A percentile compares a stretch with the other conserved stretches of the same genome.
phyloP scores from a whole-genome alignment of 2,113 vertebrate genomes.

The Aspiorhynchus laticeps region DNA sequence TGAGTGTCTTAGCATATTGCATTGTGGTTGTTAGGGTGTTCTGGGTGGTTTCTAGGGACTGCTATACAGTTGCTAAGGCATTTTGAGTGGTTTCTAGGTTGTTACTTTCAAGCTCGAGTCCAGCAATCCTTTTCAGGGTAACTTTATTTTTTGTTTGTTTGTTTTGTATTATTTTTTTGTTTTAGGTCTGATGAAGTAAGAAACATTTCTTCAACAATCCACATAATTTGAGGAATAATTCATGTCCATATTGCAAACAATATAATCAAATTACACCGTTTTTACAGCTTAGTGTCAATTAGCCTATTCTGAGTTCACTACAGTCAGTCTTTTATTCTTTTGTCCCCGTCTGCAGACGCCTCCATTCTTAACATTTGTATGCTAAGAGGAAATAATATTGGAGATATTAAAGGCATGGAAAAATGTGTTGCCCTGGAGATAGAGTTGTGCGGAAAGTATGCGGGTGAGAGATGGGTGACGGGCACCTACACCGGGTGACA shows the following conservation, averaged over 20 bases:
- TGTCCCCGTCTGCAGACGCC: background rate
- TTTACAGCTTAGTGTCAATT: background rate
- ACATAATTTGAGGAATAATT: background rate
- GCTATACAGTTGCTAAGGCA: background rate
- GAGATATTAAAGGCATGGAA: background rate
- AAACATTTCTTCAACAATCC: background rate
- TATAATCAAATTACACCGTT: background rate
- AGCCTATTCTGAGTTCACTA: background rate
- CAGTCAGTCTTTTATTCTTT: background rate
- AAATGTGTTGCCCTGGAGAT: background rate
- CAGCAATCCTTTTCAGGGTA: background rate
- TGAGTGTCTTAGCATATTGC: no score
- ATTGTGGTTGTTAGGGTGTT: no score
- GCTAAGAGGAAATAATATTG: background rate
- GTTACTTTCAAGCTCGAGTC: background rate
- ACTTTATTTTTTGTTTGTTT: background rate
- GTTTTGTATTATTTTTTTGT: background rate
- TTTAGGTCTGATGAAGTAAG: background rate
- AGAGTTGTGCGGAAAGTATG: background rate
- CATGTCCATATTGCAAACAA: background rate
- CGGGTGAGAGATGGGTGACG: background rate
- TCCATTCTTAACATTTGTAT: background rate
- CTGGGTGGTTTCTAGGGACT: no score
- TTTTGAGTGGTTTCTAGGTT: background rate
- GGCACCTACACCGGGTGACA: conserved; percentile 5